A percentile compares a stretch with the other conserved stretches of the same genome.
Evolutionary conservation across 2,113 vertebrate species (phyloP).

Genomic region (Taurulus bubalis): DNA sequence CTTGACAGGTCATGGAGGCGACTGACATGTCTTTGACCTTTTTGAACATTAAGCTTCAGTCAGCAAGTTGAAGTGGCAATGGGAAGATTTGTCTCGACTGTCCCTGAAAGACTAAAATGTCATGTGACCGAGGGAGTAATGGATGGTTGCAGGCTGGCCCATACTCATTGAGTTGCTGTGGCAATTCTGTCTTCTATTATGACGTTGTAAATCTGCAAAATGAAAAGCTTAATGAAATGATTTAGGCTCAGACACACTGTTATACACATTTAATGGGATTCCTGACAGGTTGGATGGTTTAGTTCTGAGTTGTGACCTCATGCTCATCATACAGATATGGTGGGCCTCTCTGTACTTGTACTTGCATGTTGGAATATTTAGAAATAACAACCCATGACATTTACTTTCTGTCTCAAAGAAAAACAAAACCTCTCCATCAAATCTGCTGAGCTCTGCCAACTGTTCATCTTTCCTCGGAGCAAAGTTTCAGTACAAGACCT

Average conservation of each 20-base stretch:
- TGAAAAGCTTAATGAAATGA: slow-evolving; percentile 27
- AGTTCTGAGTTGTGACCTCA: neutral
- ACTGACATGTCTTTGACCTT: slow-evolving; percentile 36
- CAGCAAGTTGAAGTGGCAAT: slow-evolving; percentile 44
- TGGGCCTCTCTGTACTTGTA: neutral
- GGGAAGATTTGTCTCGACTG: slow-evolving; percentile 28
- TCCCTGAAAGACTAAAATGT: slow-evolving; percentile 44
- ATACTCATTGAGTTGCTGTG: slow-evolving; percentile 39
- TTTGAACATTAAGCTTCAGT: slow-evolving; percentile 30
- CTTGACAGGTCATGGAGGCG: neutral
- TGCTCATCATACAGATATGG: neutral
- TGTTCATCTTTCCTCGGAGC: neutral
- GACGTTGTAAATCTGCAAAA: slow-evolving; percentile 47
- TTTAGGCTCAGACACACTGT: neutral
- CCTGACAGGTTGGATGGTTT: neutral
- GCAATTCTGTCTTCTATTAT: slow-evolving; percentile 52
- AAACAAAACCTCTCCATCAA: neutral
- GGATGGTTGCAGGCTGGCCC: slow-evolving; percentile 12
- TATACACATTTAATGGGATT: neutral
- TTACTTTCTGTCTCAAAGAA: neutral
- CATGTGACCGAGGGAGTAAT: slow-evolving; percentile 49
- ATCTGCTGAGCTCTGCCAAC: neutral
- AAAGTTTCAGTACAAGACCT: neutral
- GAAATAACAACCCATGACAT: slow-evolving; percentile 7
- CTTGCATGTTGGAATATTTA: neutral